Conservation (phyloP, 2,113 vertebrate species). For the Mesitornis unicolor region DNA sequence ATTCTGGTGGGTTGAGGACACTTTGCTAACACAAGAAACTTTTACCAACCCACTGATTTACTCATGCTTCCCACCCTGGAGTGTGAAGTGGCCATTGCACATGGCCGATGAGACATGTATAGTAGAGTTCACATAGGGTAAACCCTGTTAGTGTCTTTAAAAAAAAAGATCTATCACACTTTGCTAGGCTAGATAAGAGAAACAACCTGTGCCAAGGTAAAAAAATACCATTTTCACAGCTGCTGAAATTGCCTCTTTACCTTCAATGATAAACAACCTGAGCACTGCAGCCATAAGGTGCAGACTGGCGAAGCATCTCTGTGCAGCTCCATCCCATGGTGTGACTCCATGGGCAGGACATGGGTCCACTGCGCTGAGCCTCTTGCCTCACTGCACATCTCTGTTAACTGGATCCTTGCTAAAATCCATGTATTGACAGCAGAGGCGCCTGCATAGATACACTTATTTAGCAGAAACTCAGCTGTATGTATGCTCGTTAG, state of each 20-base stretch:
- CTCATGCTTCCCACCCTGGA: background rate
- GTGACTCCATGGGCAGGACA: too few species aligned
- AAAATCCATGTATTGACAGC: background rate
- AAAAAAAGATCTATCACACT: background rate
- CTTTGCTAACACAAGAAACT: background rate
- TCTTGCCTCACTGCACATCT: too few species aligned
- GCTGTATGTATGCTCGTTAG: background rate
- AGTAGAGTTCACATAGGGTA: background rate
- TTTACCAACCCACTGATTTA: background rate
- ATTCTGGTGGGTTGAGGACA: background rate
- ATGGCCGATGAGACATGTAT: background rate
- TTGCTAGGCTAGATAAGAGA: background rate
- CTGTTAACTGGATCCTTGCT: background rate
- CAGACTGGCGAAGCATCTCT: background rate
- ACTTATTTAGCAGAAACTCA: background rate
- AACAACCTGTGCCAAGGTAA: background rate
- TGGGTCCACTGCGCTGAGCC: too few species aligned
- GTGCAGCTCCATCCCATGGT: background rate
- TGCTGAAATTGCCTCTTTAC: background rate
- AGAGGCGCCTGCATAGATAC: background rate
- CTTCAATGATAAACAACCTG: background rate
- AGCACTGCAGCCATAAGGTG: background rate
- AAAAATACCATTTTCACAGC: background rate
- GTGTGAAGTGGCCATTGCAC: accelerated
- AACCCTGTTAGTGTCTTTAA: background rate